These are phyloP conservation scores for Sebastes paucispinis DNA, from an alignment of 2,797 vertebrate genomes.

Conservation along the genomic window DNA sequence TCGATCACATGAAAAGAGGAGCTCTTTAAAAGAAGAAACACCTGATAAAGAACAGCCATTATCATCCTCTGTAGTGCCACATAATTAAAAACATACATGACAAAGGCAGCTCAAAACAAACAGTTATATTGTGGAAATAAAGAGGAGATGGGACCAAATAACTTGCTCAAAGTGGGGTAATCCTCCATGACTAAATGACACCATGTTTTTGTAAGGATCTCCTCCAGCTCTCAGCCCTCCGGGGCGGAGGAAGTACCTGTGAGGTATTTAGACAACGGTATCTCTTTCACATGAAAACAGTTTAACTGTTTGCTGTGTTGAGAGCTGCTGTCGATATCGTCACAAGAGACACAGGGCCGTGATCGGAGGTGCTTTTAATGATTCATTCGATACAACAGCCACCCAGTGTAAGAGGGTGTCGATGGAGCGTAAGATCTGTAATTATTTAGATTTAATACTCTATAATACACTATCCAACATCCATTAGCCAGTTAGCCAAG, in stretches of 20 bases:
- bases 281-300: constrained; percentile 62
- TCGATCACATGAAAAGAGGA: constrained; percentile 46
- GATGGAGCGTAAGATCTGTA: neutral
- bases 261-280: constrained; percentile 42
- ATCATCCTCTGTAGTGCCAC: constrained; percentile 28
- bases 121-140: constrained; percentile 53
- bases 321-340: constrained; percentile 38
- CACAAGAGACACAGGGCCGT: neutral
- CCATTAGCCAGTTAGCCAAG: neutral
- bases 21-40: constrained; percentile 49
- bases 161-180: constrained; percentile 43
- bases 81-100: constrained; percentile 35
- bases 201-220: constrained; percentile 63
- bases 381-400: neutral
- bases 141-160: constrained; percentile 33
- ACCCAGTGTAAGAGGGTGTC: neutral
- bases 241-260: constrained; percentile 63
- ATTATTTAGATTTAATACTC: neutral
- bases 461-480: neutral
- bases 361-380: constrained; percentile 17
- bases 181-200: constrained; percentile 64
- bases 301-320: constrained; percentile 28
- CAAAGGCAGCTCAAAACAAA: constrained; percentile 62
- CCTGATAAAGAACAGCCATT: constrained; percentile 44
- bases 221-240: constrained; percentile 26